These are phyloP conservation scores for Acleris holmiana DNA, from an alignment of 2,888 invertebrate species.

Conservation along the genomic window DNA sequence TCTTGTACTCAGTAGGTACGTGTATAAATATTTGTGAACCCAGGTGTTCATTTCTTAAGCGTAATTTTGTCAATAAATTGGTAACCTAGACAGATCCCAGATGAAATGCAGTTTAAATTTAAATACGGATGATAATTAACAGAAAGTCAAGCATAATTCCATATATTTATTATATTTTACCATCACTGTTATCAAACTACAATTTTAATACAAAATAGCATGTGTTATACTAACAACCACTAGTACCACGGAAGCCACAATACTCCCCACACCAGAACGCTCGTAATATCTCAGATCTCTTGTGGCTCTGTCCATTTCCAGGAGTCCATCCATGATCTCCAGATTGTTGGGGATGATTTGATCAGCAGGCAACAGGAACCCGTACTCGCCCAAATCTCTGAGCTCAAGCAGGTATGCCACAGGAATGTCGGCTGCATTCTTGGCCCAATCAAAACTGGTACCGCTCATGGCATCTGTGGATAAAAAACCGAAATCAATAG, in stretches of 20 bases:
- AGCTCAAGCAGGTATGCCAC: slow-evolving; percentile 85
- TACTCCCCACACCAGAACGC: slow-evolving; percentile 41
- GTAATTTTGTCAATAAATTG: too few relatives aligned
- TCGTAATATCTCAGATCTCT: slow-evolving; percentile 57
- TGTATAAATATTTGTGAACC: too few relatives aligned
- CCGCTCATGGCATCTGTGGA: slow-evolving; percentile 79
- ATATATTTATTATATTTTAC: too few relatives aligned
- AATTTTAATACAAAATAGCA: slow-evolving; percentile 20
- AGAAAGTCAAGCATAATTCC: too few relatives aligned
- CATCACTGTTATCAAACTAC: not conserved
- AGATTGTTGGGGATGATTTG: slow-evolving; percentile 82
- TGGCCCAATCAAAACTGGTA: slow-evolving; percentile 84
- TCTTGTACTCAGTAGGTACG: too few relatives aligned
- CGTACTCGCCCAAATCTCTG: slow-evolving; percentile 82
- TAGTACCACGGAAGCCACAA: slow-evolving; percentile 46
- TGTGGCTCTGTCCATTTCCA: slow-evolving; percentile 70
- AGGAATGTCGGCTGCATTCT: slow-evolving; percentile 75
- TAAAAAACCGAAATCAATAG: not conserved
- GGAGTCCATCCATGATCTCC: slow-evolving; percentile 85
- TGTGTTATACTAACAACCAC: slow-evolving; percentile 45
- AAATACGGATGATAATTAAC: too few relatives aligned
- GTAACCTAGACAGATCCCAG: too few relatives aligned
- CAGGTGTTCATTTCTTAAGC: too few relatives aligned
- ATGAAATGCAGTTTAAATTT: too few relatives aligned
- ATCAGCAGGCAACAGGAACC: slow-evolving; percentile 82